Percentiles rank a stretch among this genome's conserved stretches.
These are phyloP conservation scores for Microcebus murinus DNA, from an alignment of 2,113 vertebrate species.

Conservation along the genomic window DNA sequence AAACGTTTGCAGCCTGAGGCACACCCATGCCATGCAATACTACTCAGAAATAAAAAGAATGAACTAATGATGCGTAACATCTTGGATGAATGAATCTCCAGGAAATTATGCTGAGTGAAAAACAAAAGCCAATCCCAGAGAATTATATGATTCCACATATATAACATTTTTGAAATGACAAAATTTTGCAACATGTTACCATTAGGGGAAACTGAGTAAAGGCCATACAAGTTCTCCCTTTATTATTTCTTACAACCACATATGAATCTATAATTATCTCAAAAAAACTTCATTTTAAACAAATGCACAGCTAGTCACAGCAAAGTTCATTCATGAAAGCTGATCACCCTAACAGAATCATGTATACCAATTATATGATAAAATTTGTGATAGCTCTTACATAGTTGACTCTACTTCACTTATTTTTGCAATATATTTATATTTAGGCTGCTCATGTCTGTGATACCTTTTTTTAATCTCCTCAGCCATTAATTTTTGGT, in stretches of 20 bases:
- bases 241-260: background rate
- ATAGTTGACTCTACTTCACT: background rate
- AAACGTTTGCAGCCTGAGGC: background rate
- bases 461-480: background rate
- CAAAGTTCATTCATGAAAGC: background rate
- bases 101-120: background rate
- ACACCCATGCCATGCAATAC: background rate
- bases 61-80: background rate
- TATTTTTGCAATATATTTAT: slow-evolving; percentile 8
- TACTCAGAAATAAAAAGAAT: background rate
- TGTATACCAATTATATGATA: background rate
- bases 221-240: background rate
- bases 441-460: background rate
- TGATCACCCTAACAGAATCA: background rate
- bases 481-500: background rate
- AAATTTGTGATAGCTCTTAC: slow-evolving; percentile 18
- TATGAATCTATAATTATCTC: background rate
- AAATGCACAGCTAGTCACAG: background rate
- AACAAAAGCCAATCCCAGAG: background rate
- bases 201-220: background rate
- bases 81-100: background rate
- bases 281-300: slow-evolving; percentile 9
- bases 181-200: background rate
- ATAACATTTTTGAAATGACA: background rate
- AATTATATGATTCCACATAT: background rate